Base-by-base conservation (phyloP, 2,113 vertebrate genomes). In the Rhagologus leucostigma region DNA sequence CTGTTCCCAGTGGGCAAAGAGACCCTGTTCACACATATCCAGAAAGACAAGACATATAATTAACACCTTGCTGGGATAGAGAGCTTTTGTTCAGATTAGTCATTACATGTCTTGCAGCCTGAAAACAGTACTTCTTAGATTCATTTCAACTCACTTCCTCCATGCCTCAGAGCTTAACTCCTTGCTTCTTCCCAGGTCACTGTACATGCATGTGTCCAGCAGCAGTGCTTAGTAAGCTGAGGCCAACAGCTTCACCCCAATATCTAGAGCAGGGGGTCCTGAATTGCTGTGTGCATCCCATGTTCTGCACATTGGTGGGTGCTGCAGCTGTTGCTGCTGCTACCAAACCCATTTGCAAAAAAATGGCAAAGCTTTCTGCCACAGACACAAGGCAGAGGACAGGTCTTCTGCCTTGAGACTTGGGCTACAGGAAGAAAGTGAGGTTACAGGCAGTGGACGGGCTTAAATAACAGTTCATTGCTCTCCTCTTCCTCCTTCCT, bases 1-100 rank as follows among this genome's bases (percentile, higher is more conserved):
- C 97, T 96, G 83, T 95, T 96, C 89, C 90, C 87, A 93, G 60
- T 82, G 87, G 89, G 90, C 83, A 96, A 91, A 84, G 73, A 83
- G 85, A 78, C 77, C 78, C 83, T 89, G 89, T 89, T 88, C 78
- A 6, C 57, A 87, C 71, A 27, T 57, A 90, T 30, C 56, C 47
- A 93, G 86, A 89, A 97, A 90, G 76, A 85, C 60, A 89, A 87
- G 76, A 80, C 33, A 47, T 96, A 52, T 96, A 90, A 94, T 95
- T 80, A 95, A 92, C 90, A 93, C 76, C 88, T 69, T 87, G n/a
- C 42, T 89, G 79, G 84, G 75, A 94, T 88, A 95, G 90, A 91
- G 87, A 76, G 85, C 78, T 83, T 97, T 97, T 96, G 86, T 93
- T 95, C 91, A 88, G 62, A 87, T 91, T 91, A 93, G 79, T 63